Percentiles rank a stretch among this genome's conserved stretches.
Evolutionary conservation across 1,140 invertebrate genomes (phyloP).

Genomic region (Ruditapes philippinarum): DNA sequence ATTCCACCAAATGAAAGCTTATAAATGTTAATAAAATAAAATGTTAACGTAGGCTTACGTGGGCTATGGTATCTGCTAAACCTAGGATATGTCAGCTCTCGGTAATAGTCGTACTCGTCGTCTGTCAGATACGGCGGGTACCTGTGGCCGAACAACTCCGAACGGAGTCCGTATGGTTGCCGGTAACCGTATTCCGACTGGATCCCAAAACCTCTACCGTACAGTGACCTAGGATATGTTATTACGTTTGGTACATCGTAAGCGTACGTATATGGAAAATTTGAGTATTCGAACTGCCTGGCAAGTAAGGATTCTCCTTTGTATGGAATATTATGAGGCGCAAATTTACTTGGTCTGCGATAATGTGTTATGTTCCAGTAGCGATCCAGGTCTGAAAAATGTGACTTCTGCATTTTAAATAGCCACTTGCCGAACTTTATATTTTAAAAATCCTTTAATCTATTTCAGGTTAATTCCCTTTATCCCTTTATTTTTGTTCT

Average conservation of each 20-base stretch:
- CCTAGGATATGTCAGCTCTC: background rate
- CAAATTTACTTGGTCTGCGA: background rate
- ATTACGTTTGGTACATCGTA: conserved; percentile 17
- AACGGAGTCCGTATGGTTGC: background rate
- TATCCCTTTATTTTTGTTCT: no score
- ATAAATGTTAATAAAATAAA: no score
- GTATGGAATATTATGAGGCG: background rate
- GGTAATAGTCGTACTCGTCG: background rate
- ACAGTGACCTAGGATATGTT: background rate
- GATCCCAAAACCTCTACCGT: background rate
- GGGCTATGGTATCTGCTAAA: background rate
- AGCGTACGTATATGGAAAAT: conserved; percentile 20
- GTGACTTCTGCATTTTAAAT: background rate
- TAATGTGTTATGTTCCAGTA: background rate
- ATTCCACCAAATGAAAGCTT: no score
- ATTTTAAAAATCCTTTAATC: background rate
- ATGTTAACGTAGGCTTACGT: background rate
- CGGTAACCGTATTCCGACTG: background rate
- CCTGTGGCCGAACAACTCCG: background rate
- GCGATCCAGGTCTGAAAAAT: background rate
- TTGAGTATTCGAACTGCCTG: background rate
- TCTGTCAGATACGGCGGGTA: background rate
- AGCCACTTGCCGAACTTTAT: background rate
- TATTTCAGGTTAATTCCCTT: background rate
- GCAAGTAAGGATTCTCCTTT: background rate